Evolutionary conservation across 1,140 invertebrate species (phyloP), one percentile per base, ranked within the genome.

Genomic region (Mesaphorura yosii): DNA sequence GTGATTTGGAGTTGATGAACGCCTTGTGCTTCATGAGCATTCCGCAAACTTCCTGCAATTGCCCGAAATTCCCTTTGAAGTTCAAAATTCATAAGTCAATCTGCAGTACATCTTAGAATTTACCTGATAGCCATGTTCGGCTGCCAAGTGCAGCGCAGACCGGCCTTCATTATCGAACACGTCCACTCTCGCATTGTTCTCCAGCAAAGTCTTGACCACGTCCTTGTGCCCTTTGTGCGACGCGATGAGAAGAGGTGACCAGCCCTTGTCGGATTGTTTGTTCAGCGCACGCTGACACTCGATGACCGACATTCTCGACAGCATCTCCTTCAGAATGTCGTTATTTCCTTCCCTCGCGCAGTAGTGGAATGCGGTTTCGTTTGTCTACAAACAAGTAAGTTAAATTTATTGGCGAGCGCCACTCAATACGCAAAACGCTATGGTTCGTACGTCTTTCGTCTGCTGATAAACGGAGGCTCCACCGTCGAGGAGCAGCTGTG

Each of bases 151-250:
- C 37, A 99, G 73, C 0, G 91, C 91, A 0, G 91, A 93, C 63
- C 92, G 77, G 12, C 92, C 92, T 69, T 96, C 92, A 57, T 84
- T 82, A 68, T 99, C 95, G 69, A 98, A 98, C 0, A 98, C 93
- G 70, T 99, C 95, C 6, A 98, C 95, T 66, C 95, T 80, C 1
- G 93, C 94, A 69, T 94, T 88, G 67, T 92, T 89, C 22, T 81
- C 75, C 40, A 95, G 71, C 28, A 94, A 75, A 47, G 83, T 93
- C 62, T 81, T 88, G 1, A 92, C 84, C 58, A 90, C 75, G 65
- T 88, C 82, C 76, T 83, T 82, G 64, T 86, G 84, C 47, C 70
- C 74, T 59, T 72, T 68, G 66, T 88, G 78, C 57, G 84, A 83
- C 12, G 95, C 95, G 55, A 97, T 91, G 22, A 97, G 72, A 48